These are phyloP conservation scores for Grapholita molesta DNA, from an alignment of 1,140 invertebrate species.

Conservation along the genomic window DNA sequence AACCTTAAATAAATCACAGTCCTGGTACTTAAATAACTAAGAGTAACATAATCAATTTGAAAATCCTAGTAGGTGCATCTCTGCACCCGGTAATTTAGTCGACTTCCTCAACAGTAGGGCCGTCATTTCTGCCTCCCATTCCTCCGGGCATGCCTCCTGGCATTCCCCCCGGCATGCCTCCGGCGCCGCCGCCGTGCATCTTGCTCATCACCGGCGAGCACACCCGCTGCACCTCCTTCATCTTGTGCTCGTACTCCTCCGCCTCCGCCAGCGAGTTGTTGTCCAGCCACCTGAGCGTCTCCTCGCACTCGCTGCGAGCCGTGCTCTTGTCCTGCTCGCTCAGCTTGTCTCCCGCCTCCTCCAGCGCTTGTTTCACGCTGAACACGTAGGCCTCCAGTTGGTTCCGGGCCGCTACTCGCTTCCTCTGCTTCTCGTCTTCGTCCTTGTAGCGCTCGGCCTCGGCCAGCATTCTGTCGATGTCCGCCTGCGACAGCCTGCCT, in stretches of 20 bases:
- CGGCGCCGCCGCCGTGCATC: slow-evolving; percentile 78
- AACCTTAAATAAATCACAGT: background rate
- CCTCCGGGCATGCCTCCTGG: slow-evolving; percentile 47
- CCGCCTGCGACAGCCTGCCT: slow-evolving; percentile 90
- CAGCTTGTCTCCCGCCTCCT: slow-evolving; percentile 56
- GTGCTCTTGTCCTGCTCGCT: slow-evolving; percentile 78
- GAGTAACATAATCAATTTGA: background rate
- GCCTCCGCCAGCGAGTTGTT: slow-evolving; percentile 84
- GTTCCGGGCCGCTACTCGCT: slow-evolving; percentile 86
- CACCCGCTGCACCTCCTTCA: slow-evolving; percentile 83
- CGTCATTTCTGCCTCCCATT: slow-evolving; percentile 33
- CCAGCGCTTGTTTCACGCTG: slow-evolving; percentile 82
- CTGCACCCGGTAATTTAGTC: slow-evolving; percentile 56
- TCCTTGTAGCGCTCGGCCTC: slow-evolving; percentile 83
- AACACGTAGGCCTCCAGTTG: slow-evolving; percentile 88
- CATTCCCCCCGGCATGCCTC: slow-evolving; percentile 28
- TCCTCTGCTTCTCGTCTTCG: slow-evolving; percentile 81
- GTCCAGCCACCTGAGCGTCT: slow-evolving; percentile 76
- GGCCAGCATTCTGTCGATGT: slow-evolving; percentile 92
- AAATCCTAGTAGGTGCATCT: slow-evolving; percentile 5
- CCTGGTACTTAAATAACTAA: background rate
- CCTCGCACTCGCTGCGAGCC: slow-evolving; percentile 75
- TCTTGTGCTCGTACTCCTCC: slow-evolving; percentile 86
- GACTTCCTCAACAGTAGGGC: slow-evolving; percentile 84
- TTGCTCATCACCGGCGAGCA: slow-evolving; percentile 86